A percentile compares a stretch with the other conserved stretches of the same genome.
Conservation (phyloP, 2,113 vertebrate species). For the Oryzias javanicus region DNA sequence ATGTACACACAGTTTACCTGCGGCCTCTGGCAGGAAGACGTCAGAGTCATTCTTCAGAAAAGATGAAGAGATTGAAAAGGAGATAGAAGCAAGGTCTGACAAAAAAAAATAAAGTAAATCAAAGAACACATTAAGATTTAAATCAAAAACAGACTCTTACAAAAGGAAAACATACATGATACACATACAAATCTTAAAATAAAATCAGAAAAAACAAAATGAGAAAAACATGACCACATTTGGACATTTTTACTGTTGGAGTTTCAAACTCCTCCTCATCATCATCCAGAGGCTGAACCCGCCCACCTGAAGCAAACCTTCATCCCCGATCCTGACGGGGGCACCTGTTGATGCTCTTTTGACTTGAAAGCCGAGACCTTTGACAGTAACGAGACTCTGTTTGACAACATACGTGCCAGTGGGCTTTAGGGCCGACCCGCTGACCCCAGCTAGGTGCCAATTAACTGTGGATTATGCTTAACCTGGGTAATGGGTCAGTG, state of each 20-base stretch:
- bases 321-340: constrained; percentile 43
- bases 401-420: constrained; percentile 74
- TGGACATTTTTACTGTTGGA: too few relatives aligned
- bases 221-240: background rate
- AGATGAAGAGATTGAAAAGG: constrained; percentile 68
- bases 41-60: constrained; percentile 64
- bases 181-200: constrained; percentile 1
- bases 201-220: constrained; percentile 1
- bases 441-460: constrained; percentile 75
- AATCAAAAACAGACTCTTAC: constrained; percentile 6
- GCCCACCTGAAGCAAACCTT: background rate
- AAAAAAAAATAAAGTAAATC: constrained; percentile 26
- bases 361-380: constrained; percentile 62
- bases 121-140: constrained; percentile 4
- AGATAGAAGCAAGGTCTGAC: constrained; percentile 73
- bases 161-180: background rate
- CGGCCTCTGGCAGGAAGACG: constrained; percentile 62
- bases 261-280: too few relatives aligned
- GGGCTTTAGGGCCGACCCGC: constrained; percentile 55
- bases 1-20: constrained; percentile 65
- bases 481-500: constrained; percentile 68
- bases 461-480: constrained; percentile 79
- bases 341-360: constrained; percentile 66
- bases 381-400: constrained; percentile 70
- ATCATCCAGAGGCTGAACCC: too few relatives aligned